phyloP scores from a whole-genome alignment of 2,888 invertebrate genomes.

The Hermodice carunculata region DNA sequence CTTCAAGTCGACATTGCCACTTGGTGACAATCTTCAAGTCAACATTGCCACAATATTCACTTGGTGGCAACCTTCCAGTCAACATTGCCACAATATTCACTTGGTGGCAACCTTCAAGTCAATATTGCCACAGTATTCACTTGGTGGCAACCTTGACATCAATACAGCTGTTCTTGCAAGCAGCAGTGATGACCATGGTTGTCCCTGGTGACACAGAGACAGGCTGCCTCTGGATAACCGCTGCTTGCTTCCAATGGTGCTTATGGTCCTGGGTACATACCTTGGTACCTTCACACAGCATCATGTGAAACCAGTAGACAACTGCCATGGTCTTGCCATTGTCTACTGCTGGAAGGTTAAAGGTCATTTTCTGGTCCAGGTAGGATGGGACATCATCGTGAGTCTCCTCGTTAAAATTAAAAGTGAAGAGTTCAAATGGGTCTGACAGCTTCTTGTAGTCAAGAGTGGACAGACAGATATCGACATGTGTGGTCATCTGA shows the following conservation, averaged over 20 bases:
- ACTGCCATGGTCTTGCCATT: conserved; percentile 53
- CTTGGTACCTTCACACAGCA: conserved; percentile 40
- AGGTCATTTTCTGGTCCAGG: conserved; percentile 33
- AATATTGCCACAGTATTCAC: too few species aligned
- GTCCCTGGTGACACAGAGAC: conserved; percentile 42
- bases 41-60: too few species aligned
- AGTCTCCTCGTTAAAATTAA: conserved; percentile 47
- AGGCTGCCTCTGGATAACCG: conserved; percentile 49
- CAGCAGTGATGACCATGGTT: conserved; percentile 40
- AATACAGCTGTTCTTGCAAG: conserved; percentile 55
- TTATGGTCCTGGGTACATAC: conserved; percentile 49
- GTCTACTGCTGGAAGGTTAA: conserved; percentile 43
- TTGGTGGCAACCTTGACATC: too few species aligned
- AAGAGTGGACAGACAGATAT: conserved; percentile 54
- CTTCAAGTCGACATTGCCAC: too few species aligned
- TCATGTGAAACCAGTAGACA: conserved; percentile 61
- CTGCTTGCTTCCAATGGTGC: conserved; percentile 58
- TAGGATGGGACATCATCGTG: conserved; percentile 21
- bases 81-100: too few species aligned
- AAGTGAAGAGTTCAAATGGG: conserved; percentile 51
- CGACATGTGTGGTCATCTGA: conserved; percentile 58
- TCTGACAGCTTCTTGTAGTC: conserved; percentile 52
- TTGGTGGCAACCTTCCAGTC: too few species aligned
- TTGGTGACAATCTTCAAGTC: too few species aligned
- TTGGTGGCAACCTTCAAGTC: too few species aligned